Evolutionary conservation across 2,113 vertebrate species (phyloP).

Genomic region (Gymnorhina tibicen): DNA sequence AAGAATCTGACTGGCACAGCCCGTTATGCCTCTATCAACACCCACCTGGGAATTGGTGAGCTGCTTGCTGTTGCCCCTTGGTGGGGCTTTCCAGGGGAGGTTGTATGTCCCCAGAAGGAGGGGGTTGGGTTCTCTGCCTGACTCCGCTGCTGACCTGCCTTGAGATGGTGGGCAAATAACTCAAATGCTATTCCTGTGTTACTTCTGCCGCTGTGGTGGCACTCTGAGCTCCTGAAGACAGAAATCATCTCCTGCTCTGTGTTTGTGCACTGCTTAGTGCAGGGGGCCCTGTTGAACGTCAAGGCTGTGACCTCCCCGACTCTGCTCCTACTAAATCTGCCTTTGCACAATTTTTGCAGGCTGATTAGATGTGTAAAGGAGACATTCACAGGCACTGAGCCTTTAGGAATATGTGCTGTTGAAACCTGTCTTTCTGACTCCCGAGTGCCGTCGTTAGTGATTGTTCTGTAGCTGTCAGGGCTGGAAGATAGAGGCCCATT

Average conservation of each 20-base stretch:
- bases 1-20: constrained; percentile 97
- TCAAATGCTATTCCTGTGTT: neutral
- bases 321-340: neutral
- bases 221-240: neutral
- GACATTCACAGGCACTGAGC: neutral
- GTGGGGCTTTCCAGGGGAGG: neutral
- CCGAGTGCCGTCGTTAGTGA: neutral
- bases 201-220: neutral
- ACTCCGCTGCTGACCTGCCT: neutral
- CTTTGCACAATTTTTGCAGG: neutral
- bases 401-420: neutral
- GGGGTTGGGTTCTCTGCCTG: neutral
- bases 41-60: constrained; percentile 94
- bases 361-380: neutral
- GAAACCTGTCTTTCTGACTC: neutral
- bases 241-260: neutral
- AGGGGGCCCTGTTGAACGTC: neutral
- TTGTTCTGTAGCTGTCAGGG: neutral
- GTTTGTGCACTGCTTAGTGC: neutral
- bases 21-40: constrained; percentile 96
- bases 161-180: neutral
- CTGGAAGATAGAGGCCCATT: neutral
- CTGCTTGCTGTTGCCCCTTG: neutral
- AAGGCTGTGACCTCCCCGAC: neutral
- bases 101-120: neutral